Evolutionary conservation across 2,888 invertebrate species (phyloP).

Genomic region (Aethes cnicana): DNA sequence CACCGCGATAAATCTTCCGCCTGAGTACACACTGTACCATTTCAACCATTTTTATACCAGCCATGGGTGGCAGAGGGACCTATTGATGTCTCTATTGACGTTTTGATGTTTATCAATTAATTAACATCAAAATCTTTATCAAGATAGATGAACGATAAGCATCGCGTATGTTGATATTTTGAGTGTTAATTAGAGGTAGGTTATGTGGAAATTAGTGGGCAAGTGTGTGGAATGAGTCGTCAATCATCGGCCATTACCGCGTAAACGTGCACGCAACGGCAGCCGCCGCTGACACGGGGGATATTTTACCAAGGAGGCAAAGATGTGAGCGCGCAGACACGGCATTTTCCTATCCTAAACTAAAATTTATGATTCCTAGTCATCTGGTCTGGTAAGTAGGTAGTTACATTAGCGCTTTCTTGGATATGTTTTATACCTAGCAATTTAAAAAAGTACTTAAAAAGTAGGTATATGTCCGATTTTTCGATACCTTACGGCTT

Average conservation of each 20-base stretch:
- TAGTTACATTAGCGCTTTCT: too few species aligned
- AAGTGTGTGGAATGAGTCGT: slow-evolving; percentile 50
- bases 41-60: slow-evolving; percentile 67
- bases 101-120: slow-evolving; percentile 41
- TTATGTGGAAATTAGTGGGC: slow-evolving; percentile 49
- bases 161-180: slow-evolving; percentile 31
- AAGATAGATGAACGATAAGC: slow-evolving; percentile 24
- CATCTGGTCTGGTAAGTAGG: too few species aligned
- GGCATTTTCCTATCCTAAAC: neutral
- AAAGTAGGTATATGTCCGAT: too few species aligned
- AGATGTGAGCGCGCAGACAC: slow-evolving; percentile 9
- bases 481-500: too few species aligned
- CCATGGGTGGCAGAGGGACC: slow-evolving; percentile 60
- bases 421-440: too few species aligned
- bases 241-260: slow-evolving; percentile 50
- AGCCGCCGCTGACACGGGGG: slow-evolving; percentile 32
- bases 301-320: slow-evolving; percentile 5
- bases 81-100: slow-evolving; percentile 54
- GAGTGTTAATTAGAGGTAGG: slow-evolving; percentile 63
- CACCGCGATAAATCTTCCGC: slow-evolving; percentile 62
- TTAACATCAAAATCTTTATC: slow-evolving; percentile 24
- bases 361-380: too few species aligned
- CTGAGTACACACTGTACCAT: slow-evolving; percentile 63
- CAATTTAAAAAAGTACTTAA: too few species aligned
- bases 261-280: slow-evolving; percentile 50